phyloP scores from a whole-genome alignment of 2,113 vertebrate genomes.

The Chaetorhynchus papuensis region DNA sequence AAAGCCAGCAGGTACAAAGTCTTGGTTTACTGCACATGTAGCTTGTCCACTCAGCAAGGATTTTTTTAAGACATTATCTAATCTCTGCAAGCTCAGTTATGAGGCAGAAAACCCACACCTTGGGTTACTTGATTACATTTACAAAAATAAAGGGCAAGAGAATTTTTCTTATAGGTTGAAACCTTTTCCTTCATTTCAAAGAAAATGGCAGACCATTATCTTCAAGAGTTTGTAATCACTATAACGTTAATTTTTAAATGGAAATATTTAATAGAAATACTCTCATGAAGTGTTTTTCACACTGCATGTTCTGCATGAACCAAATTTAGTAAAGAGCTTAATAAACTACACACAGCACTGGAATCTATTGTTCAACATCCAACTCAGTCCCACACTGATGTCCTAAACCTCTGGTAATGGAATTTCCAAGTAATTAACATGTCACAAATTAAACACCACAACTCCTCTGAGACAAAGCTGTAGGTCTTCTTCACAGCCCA shows the following conservation, averaged over 20 bases:
- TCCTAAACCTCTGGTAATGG: not conserved
- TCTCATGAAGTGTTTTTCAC: not conserved
- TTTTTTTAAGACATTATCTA: not conserved
- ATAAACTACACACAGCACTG: not conserved
- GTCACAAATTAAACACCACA: not conserved
- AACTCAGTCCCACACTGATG: not conserved
- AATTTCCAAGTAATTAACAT: not conserved
- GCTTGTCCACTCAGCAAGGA: not conserved
- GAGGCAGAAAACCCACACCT: not conserved
- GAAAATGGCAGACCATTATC: not conserved
- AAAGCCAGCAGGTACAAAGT: not conserved
- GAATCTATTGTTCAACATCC: not conserved
- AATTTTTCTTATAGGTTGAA: not conserved
- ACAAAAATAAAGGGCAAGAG: not conserved
- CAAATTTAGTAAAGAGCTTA: not conserved
- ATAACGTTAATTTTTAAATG: not conserved
- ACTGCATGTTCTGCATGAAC: not conserved
- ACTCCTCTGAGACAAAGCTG: not conserved
- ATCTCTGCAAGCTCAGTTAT: not conserved
- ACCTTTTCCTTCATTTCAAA: not conserved
- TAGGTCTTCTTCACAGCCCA: not conserved
- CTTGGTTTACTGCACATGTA: fast-evolving
- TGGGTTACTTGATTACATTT: not conserved
- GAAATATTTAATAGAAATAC: not conserved
- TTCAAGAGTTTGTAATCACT: not conserved